Evolutionary conservation across 2,113 vertebrate genomes (phyloP).

Genomic region (Lampris megalopsis): DNA sequence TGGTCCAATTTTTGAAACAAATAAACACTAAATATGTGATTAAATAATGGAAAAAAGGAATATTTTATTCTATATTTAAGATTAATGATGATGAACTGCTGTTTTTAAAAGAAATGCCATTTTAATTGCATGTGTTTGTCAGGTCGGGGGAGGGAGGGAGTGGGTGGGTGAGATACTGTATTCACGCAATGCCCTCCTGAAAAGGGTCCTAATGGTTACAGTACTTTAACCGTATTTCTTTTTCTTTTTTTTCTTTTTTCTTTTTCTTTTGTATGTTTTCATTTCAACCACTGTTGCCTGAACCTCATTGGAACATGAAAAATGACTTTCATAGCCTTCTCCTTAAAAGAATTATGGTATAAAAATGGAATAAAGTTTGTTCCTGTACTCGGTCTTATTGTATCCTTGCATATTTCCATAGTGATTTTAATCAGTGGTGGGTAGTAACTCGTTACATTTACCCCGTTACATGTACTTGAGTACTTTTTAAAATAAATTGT

Average conservation of each 20-base stretch:
- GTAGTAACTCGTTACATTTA: too few relatives aligned
- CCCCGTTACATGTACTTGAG: too few relatives aligned
- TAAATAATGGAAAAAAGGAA: constrained; percentile 66
- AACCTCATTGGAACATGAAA: constrained; percentile 86
- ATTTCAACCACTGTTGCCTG: constrained; percentile 90
- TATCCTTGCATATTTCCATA: constrained; percentile 42
- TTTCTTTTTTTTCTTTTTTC: too few relatives aligned
- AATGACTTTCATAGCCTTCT: constrained; percentile 88
- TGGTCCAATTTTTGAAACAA: constrained; percentile 80
- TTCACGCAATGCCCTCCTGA: constrained; percentile 69
- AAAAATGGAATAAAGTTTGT: constrained; percentile 87
- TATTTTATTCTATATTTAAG: constrained; percentile 83
- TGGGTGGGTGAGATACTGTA: constrained; percentile 68
- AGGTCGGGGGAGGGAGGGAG: constrained; percentile 58
- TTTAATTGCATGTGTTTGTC: constrained; percentile 83
- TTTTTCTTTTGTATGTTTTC: constrained; percentile 75
- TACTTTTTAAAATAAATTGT: too few relatives aligned
- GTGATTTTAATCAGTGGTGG: too few relatives aligned
- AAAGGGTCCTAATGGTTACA: constrained; percentile 76
- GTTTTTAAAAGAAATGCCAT: constrained; percentile 82
- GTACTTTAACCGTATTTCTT: constrained; percentile 84
- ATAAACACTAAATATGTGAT: constrained; percentile 81
- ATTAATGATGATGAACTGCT: constrained; percentile 80
- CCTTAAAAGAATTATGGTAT: constrained; percentile 84
- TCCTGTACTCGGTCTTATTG: constrained; percentile 78